Base-by-base conservation (phyloP, 1,140 invertebrate genomes). In the Ips typographus region DNA sequence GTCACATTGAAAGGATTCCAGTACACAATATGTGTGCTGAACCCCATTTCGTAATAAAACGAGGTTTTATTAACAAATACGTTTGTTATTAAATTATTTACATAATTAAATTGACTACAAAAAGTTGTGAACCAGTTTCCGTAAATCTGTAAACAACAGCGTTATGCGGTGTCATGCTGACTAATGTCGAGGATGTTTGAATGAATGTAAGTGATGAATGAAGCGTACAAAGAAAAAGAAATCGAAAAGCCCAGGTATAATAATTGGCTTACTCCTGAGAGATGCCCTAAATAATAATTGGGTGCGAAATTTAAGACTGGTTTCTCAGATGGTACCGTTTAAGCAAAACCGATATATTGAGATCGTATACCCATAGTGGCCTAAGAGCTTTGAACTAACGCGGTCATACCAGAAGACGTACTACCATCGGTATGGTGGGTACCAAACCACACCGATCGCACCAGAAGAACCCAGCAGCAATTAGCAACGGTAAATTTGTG, bases 401-500 rank as follows among this genome's bases (percentile, higher is more conserved):
- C 67, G 67, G 67, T 69, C 67, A 69, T 41, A 56, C 5, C 67
- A 70, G 55, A 70, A 70, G 51, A 70, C 52, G 44, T 70, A 70
- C 67, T 57, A 49, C 52, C 59, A 57, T 63, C 67, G 67, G 58
- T 57, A 69, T 69, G 60, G 67, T 69, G 58, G 67, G 53, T 69
- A 62, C 67, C 59, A 63, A 69, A 69, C 67, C 40, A 57, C 67
- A 69, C 52, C 67, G 60, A 56, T 63, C 59, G 60, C 67, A 64
- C 51, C 63, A 70, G 57, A 68, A 64, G 67, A 70, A 65, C 58
- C 71, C 49, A 71, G 63, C 58, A 66, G 58, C 58, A 70, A 75
- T 67, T 67, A 67, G 49, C 70, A 77, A 77, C 77, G 77, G 77
- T 78, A 78, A 75, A 77, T 78, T 78, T 72, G 72, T 68, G 72